Evolutionary conservation across 2,113 vertebrate genomes (phyloP).

Genomic region (Erpornis zantholeuca): DNA sequence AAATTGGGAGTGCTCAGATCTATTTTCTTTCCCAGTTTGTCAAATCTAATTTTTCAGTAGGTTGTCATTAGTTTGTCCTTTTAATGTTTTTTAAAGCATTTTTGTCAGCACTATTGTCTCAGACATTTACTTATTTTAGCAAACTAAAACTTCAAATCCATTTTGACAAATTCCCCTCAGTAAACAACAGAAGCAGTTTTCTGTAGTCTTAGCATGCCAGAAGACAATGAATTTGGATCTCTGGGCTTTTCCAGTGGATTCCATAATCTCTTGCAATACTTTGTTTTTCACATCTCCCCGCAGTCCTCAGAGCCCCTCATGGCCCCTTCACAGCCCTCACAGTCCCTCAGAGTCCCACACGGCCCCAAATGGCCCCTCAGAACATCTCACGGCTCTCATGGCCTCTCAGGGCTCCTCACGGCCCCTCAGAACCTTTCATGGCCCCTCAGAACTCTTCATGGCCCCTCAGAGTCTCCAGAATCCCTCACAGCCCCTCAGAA

Average conservation of each 20-base stretch:
- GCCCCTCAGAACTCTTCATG: rapidly evolving
- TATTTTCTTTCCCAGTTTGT: neutral
- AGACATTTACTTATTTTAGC: neutral
- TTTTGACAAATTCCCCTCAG: neutral
- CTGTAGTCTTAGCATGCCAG: rapidly evolving
- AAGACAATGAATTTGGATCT: neutral
- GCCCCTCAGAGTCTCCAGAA: too few relatives aligned
- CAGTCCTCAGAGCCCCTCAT: neutral
- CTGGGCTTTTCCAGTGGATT: neutral
- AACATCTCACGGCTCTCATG: rapidly evolving
- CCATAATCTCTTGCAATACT: neutral
- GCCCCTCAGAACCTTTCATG: too few relatives aligned
- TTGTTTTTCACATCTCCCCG: neutral
- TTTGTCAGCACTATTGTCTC: neutral
- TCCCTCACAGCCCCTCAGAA: neutral
- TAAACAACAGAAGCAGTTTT: neutral
- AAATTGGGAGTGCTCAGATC: neutral
- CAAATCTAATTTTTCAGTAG: neutral
- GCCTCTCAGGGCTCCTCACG: rapidly evolving
- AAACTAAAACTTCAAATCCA: neutral
- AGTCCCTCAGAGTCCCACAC: rapidly evolving
- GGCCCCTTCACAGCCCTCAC: neutral
- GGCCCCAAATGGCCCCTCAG: neutral
- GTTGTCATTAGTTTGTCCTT: neutral
- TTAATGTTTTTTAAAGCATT: neutral